Percentiles rank a stretch among this genome's conserved stretches.
Evolutionary conservation across 2,888 invertebrate genomes (phyloP).

Genomic region (Unio delphinus): DNA sequence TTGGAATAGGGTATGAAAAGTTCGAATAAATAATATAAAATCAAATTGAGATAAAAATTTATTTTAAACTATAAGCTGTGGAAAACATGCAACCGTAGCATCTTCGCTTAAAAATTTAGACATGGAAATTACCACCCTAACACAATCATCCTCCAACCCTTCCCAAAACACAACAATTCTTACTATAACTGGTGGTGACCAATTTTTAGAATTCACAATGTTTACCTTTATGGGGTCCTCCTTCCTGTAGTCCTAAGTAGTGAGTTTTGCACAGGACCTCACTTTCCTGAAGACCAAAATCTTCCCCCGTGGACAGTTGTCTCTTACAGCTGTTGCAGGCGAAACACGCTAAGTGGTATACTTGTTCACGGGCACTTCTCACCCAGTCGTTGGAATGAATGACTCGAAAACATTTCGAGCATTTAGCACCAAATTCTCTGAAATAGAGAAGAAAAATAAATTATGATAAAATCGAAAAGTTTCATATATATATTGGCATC

Average conservation of each 20-base stretch:
- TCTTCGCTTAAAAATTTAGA: too few species aligned
- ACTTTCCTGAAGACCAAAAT: slow-evolving; percentile 96
- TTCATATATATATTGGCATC: background rate
- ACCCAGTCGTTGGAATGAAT: slow-evolving; percentile 99
- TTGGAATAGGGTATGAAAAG: too few species aligned
- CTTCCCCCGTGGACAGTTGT: slow-evolving; percentile 81
- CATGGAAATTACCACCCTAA: too few species aligned
- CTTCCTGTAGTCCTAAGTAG: slow-evolving; percentile 91
- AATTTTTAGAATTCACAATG: background rate
- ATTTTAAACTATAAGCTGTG: too few species aligned
- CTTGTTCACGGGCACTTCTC: slow-evolving; percentile 88
- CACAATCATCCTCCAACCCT: too few species aligned
- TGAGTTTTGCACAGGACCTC: slow-evolving; percentile 97
- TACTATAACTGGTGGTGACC: too few species aligned
- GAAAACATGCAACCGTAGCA: too few species aligned
- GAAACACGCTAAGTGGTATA: slow-evolving; percentile 99
- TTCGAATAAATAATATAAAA: too few species aligned
- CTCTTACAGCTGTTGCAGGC: slow-evolving; percentile 87
- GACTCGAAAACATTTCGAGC: slow-evolving; percentile 93
- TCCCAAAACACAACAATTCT: too few species aligned
- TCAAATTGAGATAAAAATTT: too few species aligned
- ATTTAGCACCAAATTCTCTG: slow-evolving; percentile 97
- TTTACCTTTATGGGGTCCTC: slow-evolving; percentile 78
- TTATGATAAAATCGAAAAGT: background rate
- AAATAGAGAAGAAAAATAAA: slow-evolving; percentile 54